Conservation (phyloP, 2,797 vertebrate genomes). For the Danio tinwini region DNA sequence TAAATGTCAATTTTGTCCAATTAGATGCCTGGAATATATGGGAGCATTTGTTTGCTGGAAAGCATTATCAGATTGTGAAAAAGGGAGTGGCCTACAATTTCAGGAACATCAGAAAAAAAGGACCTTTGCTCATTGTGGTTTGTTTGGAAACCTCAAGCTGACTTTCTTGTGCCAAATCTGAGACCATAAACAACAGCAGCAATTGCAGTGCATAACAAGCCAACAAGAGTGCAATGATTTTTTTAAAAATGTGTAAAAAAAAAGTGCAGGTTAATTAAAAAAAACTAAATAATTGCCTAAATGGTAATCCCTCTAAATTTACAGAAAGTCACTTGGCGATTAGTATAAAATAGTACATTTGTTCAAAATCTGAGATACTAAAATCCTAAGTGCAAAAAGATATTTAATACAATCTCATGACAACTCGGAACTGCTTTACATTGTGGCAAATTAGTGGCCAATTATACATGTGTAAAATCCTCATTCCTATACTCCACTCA, state of each 20-base stretch:
- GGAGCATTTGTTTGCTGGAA: constrained; percentile 47
- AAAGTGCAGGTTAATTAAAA: not conserved
- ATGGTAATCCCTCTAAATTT: not conserved
- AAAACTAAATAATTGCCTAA: not conserved
- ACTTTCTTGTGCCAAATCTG: not conserved
- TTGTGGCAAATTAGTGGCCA: too few relatives aligned
- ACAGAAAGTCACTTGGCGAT: not conserved
- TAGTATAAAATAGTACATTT: not conserved
- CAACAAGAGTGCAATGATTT: not conserved
- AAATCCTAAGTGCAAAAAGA: not conserved
- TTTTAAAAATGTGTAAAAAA: too few relatives aligned
- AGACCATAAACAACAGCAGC: not conserved
- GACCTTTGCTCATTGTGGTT: constrained; percentile 12
- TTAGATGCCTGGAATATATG: constrained; percentile 58
- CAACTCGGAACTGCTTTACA: too few relatives aligned
- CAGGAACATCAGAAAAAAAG: constrained; percentile 3
- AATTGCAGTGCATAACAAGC: not conserved
- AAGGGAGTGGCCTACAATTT: not conserved
- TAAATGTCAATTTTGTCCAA: constrained; percentile 51
- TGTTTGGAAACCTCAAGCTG: not conserved
- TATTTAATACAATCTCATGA: too few relatives aligned
- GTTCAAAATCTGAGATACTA: not conserved
- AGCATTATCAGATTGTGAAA: constrained; percentile 43
- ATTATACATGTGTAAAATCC: too few relatives aligned
- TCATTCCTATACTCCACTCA: too few relatives aligned